These are phyloP conservation scores for Subanguina moxae DNA, from an alignment of 1,140 invertebrate species.

Conservation along the genomic window DNA sequence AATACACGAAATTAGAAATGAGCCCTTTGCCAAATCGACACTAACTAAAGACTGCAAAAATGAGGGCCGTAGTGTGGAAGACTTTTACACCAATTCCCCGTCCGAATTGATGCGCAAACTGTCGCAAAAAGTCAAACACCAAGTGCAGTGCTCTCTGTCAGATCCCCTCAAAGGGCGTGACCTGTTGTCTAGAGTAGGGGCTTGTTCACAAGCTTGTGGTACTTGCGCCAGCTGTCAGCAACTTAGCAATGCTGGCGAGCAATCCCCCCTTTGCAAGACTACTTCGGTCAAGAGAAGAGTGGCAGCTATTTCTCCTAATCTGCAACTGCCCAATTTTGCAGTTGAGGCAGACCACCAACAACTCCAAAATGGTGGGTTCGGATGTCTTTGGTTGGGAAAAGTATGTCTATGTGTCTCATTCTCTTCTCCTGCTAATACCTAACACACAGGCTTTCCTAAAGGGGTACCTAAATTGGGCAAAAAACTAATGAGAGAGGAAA, in stretches of 20 bases:
- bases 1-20: background rate
- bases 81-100: slow-evolving; percentile 2
- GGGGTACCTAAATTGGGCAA: too few relatives aligned
- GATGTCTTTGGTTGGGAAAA: background rate
- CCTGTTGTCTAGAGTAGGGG: background rate
- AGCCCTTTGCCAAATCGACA: background rate
- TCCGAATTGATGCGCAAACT: slow-evolving; percentile 32
- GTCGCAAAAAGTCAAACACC: slow-evolving; percentile 39
- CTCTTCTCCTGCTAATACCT: too few relatives aligned
- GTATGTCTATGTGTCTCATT: too few relatives aligned
- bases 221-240: slow-evolving; percentile 15
- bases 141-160: slow-evolving; percentile 35
- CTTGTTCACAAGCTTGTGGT: slow-evolving; percentile 17
- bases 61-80: slow-evolving; percentile 6
- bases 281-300: slow-evolving; percentile 16
- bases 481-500: too few relatives aligned
- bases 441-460: too few relatives aligned
- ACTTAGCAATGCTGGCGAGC: background rate
- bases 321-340: slow-evolving; percentile 28
- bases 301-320: slow-evolving; percentile 20
- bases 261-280: slow-evolving; percentile 9
- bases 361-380: background rate
- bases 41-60: background rate
- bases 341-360: slow-evolving; percentile 19
- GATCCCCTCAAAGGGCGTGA: slow-evolving; percentile 32